phyloP scores from a whole-genome alignment of 2,888 invertebrate genomes.

The Drosophila paracracens region DNA sequence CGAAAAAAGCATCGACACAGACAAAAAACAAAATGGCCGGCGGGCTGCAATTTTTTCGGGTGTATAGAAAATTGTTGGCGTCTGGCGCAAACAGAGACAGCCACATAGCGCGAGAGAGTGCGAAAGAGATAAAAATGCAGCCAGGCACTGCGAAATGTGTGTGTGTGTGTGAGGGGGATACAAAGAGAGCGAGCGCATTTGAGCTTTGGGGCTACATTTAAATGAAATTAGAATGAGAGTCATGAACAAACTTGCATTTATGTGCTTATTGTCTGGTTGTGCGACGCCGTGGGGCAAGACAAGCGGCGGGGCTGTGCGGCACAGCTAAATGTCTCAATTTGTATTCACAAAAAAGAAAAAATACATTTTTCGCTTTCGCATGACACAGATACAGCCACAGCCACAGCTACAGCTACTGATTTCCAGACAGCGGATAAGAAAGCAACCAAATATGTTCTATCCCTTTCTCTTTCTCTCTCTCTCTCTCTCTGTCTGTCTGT shows the following conservation, averaged over 20 bases:
- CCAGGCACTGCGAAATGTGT: background rate
- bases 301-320: background rate
- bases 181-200: constrained; percentile 3
- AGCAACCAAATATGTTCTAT: constrained; percentile 20
- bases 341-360: constrained; percentile 32
- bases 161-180: background rate
- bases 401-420: constrained; percentile 15
- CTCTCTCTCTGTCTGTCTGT: constrained; percentile 21
- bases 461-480: constrained; percentile 1
- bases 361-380: constrained; percentile 68
- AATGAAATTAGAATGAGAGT: constrained; percentile 75
- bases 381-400: constrained; percentile 67
- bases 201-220: constrained; percentile 44
- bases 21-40: constrained; percentile 71
- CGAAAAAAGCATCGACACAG: constrained; percentile 50
- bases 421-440: constrained; percentile 45
- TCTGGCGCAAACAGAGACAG: constrained; percentile 26
- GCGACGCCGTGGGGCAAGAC: background rate
- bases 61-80: constrained; percentile 23
- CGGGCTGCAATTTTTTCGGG: constrained; percentile 67
- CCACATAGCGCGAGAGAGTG: constrained; percentile 5
- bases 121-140: background rate
- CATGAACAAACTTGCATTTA: constrained; percentile 55
- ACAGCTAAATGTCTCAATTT: constrained; percentile 39
- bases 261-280: constrained; percentile 19